Conservation (phyloP, 2,113 vertebrate species). For the Gallinago paraguaiae region DNA sequence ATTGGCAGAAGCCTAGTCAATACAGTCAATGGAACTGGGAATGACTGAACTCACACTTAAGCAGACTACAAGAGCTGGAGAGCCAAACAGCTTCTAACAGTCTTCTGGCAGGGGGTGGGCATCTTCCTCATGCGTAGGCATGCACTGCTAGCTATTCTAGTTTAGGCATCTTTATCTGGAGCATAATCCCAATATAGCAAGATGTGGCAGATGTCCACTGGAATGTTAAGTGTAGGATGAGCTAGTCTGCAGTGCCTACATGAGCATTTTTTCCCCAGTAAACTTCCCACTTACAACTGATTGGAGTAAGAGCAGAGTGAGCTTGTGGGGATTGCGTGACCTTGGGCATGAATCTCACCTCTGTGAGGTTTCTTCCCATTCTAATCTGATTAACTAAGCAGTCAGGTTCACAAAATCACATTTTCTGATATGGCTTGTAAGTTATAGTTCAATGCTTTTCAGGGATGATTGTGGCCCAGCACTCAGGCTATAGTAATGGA, state of each 20-base stretch:
- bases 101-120: not conserved
- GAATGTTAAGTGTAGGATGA: not conserved
- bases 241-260: not conserved
- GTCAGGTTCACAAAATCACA: not conserved
- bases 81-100: not conserved
- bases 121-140: not conserved
- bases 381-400: not conserved
- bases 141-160: not conserved
- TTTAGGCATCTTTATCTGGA: not conserved
- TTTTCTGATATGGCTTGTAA: not conserved
- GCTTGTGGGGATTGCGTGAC: not conserved
- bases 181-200: not conserved
- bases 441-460: not conserved
- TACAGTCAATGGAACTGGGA: not conserved
- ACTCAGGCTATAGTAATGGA: not conserved
- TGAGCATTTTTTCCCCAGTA: not conserved
- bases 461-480: not conserved
- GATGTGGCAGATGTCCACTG: not conserved
- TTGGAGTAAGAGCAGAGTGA: not conserved
- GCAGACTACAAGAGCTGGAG: not conserved
- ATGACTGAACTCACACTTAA: not conserved
- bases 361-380: not conserved
- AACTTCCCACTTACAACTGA: not conserved
- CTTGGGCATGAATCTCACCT: not conserved
- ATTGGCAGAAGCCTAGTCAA: rapidly evolving